Evolutionary conservation across 92 coral and sea anemone genomes (phyloP), one percentile per base, ranked within the genome.

Genomic region (Epizoanthus ramosus): DNA sequence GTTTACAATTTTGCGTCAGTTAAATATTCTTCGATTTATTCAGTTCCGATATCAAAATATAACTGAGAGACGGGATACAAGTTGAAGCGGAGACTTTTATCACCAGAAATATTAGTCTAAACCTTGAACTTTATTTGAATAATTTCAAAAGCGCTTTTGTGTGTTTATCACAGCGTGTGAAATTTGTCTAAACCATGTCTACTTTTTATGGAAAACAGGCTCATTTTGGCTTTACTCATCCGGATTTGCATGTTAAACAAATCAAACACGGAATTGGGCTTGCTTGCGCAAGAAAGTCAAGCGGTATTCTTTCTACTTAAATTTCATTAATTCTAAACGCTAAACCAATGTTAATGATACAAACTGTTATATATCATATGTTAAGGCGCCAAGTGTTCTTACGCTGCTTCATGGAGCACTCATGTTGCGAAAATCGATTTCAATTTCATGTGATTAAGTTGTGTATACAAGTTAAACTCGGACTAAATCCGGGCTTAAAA

Each of bases 121-220:
- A 21, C 70, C 70, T 61, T 41, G 57, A 77, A 63, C 41, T 60
- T 37, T 60, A 69, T 63, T 25, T 35, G 83, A 81, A 76, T 68
- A 66, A 68, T 23, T 52, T 61, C 54, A 74, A 81, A 63, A 81
- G 81, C 69, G 65, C 85, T 75, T 85, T 89, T 89, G 95, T 91
- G 81, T 89, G 83, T 89, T 84, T 83, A 89, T 90, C 93, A 24
- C 90, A 67, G 64, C 79, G 95, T 92, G 98, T 91, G 94, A 89
- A 90, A 88, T 71, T 73, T 63, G 98, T 93, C 98, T 93, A 86
- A 37, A 73, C 37, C 85, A 71, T 93, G 98, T 93, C 98, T 93
- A 83, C 93, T 33, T 93, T 93, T 93, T 93, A 93, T 93, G 98
- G 80, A 91, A 93, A 93, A 91, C 86, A 93, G 95, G 85, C 84